Percentiles rank a stretch among this genome's conserved stretches.
Evolutionary conservation across 2,113 vertebrate genomes (phyloP).

Genomic region (Coregonus clupeaformis): DNA sequence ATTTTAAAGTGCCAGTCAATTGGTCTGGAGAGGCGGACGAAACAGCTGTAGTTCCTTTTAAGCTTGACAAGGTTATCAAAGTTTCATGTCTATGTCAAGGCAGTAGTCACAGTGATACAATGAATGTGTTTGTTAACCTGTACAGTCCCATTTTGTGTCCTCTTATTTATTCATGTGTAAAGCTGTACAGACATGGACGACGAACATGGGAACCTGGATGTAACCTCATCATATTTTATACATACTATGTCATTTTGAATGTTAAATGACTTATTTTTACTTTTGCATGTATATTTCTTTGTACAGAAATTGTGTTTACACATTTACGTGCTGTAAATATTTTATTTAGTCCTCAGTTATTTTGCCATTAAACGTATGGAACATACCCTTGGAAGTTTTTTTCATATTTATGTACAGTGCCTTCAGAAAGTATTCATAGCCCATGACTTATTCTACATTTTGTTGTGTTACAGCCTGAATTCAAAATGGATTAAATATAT

Average conservation of each 20-base stretch:
- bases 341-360: conserved; percentile 91
- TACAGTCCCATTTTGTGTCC: conserved; percentile 73
- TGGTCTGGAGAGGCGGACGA: not conserved
- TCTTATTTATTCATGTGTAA: conserved; percentile 79
- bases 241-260: conserved; percentile 72
- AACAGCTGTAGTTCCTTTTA: not conserved
- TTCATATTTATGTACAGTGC: conserved; percentile 43
- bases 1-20: conserved; percentile 19
- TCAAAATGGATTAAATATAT: no score
- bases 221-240: conserved; percentile 87
- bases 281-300: conserved; percentile 99
- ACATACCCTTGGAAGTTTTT: conserved; percentile 59
- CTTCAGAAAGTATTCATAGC: no score
- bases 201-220: conserved; percentile 71
- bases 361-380: conserved; percentile 94
- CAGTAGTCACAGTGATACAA: conserved; percentile 11
- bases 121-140: conserved; percentile 53
- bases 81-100: conserved; percentile 26
- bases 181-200: conserved; percentile 87
- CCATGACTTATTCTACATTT: no score
- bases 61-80: not conserved
- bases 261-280: conserved; percentile 83
- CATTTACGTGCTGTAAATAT: conserved; percentile 94
- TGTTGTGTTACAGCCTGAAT: no score
- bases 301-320: conserved; percentile 91